Conservation (phyloP, 2,797 vertebrate species). For the Melanotaenia parkinsoni region DNA sequence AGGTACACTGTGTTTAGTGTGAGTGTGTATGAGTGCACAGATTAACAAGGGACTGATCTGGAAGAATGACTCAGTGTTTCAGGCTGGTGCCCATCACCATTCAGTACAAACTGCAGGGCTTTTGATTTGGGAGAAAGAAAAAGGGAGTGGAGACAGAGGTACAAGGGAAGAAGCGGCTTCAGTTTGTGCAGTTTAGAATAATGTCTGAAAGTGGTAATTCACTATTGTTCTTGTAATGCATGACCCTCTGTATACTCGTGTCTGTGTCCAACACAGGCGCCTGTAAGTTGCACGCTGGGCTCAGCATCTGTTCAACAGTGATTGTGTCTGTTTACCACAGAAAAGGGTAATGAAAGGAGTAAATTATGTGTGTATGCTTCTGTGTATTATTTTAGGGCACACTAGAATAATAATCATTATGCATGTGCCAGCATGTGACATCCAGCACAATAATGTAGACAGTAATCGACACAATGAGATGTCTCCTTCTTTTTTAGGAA, state of each 20-base stretch:
- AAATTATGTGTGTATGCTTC: slow-evolving; percentile 2
- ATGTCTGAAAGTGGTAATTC: slow-evolving; percentile 67
- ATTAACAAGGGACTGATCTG: slow-evolving; percentile 58
- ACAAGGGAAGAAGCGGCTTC: slow-evolving; percentile 51
- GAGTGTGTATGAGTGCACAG: slow-evolving; percentile 4
- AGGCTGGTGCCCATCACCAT: slow-evolving; percentile 71
- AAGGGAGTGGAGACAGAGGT: slow-evolving; percentile 43
- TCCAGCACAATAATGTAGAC: slow-evolving; percentile 28
- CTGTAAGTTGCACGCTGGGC: slow-evolving; percentile 30
- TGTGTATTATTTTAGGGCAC: slow-evolving; percentile 19
- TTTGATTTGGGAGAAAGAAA: slow-evolving; percentile 58
- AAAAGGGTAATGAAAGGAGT: slow-evolving; percentile 31
- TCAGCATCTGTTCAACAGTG: slow-evolving; percentile 25
- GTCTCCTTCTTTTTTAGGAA: slow-evolving; percentile 7
- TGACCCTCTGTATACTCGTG: slow-evolving; percentile 28
- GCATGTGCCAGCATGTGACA: slow-evolving; percentile 35
- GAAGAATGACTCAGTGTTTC: slow-evolving; percentile 77
- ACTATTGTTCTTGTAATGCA: slow-evolving; percentile 50
- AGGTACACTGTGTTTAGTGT: slow-evolving; percentile 14
- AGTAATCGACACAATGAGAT: slow-evolving; percentile 25
- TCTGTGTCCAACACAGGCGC: slow-evolving; percentile 21
- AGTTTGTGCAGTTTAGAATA: slow-evolving; percentile 43
- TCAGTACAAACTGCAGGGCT: slow-evolving; percentile 68
- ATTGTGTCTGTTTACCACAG: slow-evolving; percentile 14
- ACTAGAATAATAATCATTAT: slow-evolving; percentile 24